Evolutionary conservation across 2,113 vertebrate species (phyloP).

Genomic region (Eublepharis macularius): DNA sequence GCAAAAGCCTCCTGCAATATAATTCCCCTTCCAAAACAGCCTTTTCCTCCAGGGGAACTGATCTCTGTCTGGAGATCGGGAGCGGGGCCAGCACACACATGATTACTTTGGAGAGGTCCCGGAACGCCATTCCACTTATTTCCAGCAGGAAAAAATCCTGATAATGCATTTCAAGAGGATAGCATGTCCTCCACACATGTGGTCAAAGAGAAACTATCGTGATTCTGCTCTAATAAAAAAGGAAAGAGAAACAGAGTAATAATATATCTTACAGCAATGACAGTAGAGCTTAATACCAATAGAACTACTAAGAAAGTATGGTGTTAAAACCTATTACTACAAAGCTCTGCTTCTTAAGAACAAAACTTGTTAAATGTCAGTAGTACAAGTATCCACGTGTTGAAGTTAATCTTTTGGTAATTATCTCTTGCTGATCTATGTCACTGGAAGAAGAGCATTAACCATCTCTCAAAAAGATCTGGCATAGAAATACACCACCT

Average conservation of each 20-base stretch:
- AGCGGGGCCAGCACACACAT: too few relatives aligned
- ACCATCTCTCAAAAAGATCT: slow-evolving; percentile 2
- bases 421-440: background rate
- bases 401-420: slow-evolving; percentile 38
- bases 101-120: too few relatives aligned
- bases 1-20: too few relatives aligned
- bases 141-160: too few relatives aligned
- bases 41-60: too few relatives aligned
- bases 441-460: slow-evolving; percentile 11
- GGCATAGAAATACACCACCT: background rate
- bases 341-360: background rate
- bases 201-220: background rate
- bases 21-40: too few relatives aligned
- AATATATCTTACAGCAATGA: background rate
- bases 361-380: background rate
- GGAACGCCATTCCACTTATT: too few relatives aligned
- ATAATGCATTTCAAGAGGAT: too few relatives aligned
- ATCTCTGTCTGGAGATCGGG: too few relatives aligned
- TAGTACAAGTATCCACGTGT: background rate
- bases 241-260: background rate
- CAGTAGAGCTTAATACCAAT: background rate
- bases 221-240: background rate
- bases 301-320: background rate
- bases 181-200: too few relatives aligned
- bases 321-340: background rate